Conservation (phyloP, 1,140 invertebrate genomes). For the Leptonema lineaticorne region DNA sequence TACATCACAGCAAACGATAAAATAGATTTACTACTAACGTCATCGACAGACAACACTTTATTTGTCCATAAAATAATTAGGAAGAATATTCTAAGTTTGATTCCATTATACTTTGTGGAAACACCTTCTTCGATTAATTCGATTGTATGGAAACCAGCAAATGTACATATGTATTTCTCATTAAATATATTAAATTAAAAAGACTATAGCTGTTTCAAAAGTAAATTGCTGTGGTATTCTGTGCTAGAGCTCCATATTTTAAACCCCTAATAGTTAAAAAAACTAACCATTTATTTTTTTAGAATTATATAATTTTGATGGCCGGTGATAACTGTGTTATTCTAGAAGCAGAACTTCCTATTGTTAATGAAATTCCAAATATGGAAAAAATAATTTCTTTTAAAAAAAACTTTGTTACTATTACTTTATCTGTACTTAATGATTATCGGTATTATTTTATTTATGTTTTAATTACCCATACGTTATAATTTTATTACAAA, state of each 20-base stretch:
- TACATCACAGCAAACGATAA: constrained; percentile 50
- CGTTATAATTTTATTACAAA: too few species aligned
- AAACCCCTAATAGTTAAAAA: too few species aligned
- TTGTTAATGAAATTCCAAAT: neutral
- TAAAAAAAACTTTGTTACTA: constrained; percentile 19
- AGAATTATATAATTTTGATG: constrained; percentile 24
- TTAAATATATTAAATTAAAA: too few species aligned
- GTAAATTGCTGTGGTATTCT: too few species aligned
- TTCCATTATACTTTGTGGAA: constrained; percentile 31
- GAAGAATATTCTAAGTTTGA: constrained; percentile 3
- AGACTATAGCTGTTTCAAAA: too few species aligned
- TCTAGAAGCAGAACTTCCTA: constrained; percentile 33
- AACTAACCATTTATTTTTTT: too few species aligned
- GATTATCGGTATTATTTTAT: constrained; percentile 26
- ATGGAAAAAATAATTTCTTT: constrained; percentile 22
- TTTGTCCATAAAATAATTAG: constrained; percentile 49
- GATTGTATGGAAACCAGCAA: constrained; percentile 30
- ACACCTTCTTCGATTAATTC: constrained; percentile 21
- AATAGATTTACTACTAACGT: constrained; percentile 54
- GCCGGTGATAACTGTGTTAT: constrained; percentile 24
- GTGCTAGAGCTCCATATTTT: too few species aligned
- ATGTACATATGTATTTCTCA: constrained; percentile 25
- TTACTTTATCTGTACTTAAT: constrained; percentile 17
- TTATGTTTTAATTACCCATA: too few species aligned
- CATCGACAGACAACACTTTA: constrained; percentile 57